phyloP scores from a whole-genome alignment of 2,888 invertebrate species.

The Ophion ellenae region DNA sequence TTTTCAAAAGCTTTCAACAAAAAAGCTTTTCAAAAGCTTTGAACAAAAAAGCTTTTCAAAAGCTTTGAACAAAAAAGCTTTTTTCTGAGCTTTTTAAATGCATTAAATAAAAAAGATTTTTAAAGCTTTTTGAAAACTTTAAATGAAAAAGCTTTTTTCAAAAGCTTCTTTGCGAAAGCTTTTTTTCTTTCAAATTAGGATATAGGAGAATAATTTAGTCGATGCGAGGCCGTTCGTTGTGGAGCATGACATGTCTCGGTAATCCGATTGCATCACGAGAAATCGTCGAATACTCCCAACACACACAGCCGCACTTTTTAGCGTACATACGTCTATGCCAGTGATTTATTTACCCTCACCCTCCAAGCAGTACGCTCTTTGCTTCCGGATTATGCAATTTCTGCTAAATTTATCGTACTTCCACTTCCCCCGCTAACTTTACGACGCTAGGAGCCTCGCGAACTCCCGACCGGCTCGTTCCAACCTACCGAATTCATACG shows the following conservation, averaged over 20 bases:
- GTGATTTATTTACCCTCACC: not conserved
- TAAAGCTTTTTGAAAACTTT: no score
- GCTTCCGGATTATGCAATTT: conserved; percentile 63
- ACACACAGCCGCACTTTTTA: conserved; percentile 3
- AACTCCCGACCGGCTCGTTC: not conserved
- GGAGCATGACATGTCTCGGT: conserved; percentile 16
- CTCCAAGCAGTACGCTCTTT: not conserved
- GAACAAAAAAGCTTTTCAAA: no score
- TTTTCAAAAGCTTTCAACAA: no score
- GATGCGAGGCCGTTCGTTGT: conserved; percentile 20
- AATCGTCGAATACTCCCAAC: not conserved
- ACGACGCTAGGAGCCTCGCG: not conserved
- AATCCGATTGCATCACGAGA: conserved; percentile 55
- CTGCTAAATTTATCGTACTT: conserved; percentile 59
- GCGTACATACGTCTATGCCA: not conserved
- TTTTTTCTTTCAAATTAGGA: not conserved
- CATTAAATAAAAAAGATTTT: no score
- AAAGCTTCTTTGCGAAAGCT: no score
- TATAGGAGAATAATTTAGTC: conserved; percentile 28
- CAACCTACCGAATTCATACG: not conserved
- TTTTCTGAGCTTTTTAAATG: no score
- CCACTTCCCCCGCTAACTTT: conserved; percentile 23
- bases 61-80: no score
- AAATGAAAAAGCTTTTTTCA: no score
- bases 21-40: no score